Percentiles rank a stretch among this genome's conserved stretches.
Evolutionary conservation across 1,140 invertebrate species (phyloP).

Genomic region (Procambarus virginalis): DNA sequence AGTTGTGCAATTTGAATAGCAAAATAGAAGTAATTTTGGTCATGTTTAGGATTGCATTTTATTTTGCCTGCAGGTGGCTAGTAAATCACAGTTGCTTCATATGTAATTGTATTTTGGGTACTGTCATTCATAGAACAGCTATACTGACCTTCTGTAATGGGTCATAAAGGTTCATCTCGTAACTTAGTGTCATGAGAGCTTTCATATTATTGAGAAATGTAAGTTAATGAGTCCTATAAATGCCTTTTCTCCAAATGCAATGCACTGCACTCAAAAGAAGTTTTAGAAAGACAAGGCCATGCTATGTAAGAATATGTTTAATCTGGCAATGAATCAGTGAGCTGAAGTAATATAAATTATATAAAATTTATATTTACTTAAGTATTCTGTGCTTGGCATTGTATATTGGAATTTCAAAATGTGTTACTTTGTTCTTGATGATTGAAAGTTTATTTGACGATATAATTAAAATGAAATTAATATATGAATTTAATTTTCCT

Average conservation of each 20-base stretch:
- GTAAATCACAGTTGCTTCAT: neutral
- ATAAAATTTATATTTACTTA: neutral
- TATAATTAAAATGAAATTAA: slow-evolving; percentile 32
- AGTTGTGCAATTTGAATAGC: neutral
- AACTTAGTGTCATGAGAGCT: neutral
- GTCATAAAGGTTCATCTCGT: neutral
- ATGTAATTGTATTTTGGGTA: neutral
- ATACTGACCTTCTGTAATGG: neutral
- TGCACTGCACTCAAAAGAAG: neutral
- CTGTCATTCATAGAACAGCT: neutral
- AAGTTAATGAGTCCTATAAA: neutral
- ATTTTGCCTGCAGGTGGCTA: neutral
- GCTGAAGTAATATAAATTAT: neutral
- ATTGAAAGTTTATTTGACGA: slow-evolving; percentile 43
- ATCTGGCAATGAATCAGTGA: neutral
- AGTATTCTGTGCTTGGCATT: slow-evolving; percentile 15
- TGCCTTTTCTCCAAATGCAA: neutral
- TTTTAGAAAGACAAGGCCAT: neutral
- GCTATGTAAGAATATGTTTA: neutral
- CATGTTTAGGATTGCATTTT: neutral
- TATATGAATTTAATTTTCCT: neutral
- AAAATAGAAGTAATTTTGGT: neutral
- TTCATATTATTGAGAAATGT: slow-evolving; percentile 3
- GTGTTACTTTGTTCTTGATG: slow-evolving; percentile 20
- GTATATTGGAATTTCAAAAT: slow-evolving; percentile 3